phyloP scores from a whole-genome alignment of 2,888 invertebrate species.

The Blastobasis lacticolella region DNA sequence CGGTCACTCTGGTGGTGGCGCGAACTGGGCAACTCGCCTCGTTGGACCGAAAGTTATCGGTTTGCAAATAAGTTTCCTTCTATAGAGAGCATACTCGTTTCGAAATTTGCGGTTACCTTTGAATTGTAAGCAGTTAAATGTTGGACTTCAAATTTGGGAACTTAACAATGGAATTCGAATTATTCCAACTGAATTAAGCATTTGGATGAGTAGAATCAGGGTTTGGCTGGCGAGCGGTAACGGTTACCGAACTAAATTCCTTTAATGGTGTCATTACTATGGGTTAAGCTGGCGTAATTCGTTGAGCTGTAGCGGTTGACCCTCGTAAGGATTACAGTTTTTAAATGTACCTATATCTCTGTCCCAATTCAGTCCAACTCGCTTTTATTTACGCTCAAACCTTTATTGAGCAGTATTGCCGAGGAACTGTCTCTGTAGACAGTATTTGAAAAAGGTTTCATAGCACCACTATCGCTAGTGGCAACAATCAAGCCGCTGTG shows the following conservation, averaged over 20 bases:
- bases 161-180: constrained; percentile 70
- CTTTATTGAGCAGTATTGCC: no score
- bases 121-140: constrained; percentile 72
- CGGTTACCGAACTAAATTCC: constrained; percentile 58
- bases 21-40: constrained; percentile 49
- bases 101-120: constrained; percentile 71
- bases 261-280: constrained; percentile 46
- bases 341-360: constrained; percentile 12
- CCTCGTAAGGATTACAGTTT: constrained; percentile 22
- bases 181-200: constrained; percentile 67
- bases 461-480: no score
- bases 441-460: no score
- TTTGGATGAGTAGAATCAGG: constrained; percentile 61
- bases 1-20: constrained; percentile 33
- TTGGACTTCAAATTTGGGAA: constrained; percentile 66
- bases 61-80: constrained; percentile 68
- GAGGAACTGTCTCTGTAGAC: no score
- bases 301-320: constrained; percentile 17
- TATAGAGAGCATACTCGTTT: constrained; percentile 62
- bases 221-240: constrained; percentile 57
- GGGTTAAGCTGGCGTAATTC: constrained; percentile 42
- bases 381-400: no score
- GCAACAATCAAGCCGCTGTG: constrained; percentile 42
- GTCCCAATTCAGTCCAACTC: no score
- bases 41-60: constrained; percentile 58